Base-by-base conservation (phyloP, 2,113 vertebrate species). In the Carassius auratus region DNA sequence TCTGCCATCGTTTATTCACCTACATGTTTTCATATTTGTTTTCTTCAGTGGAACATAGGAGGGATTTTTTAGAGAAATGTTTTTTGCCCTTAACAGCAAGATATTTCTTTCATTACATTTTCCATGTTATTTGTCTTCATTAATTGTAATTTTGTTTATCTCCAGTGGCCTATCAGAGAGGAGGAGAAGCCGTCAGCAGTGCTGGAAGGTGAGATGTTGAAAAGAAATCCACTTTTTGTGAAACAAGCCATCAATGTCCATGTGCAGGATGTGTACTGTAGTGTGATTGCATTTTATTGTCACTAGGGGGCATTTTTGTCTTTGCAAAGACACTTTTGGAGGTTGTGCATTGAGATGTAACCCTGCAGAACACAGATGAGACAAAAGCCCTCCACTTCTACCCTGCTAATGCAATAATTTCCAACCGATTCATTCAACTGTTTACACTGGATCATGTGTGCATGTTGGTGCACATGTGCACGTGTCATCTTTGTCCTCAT, bases 151-250 rank as follows among this genome's bases (percentile, higher is more conserved):
- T 9, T 76, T 45, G 50, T 36, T 61, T 79, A 23, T 69, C 95
- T 95, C 81, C 93, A 99, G 98, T 99, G 93, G 97, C 98, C 1
- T 99, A 99, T 92, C 98, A 99, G 92, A 97, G 98, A 96, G 97
- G 98, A 87, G 98, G 98, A 64, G 98, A 99, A 90, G 97, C 96
- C 9, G 97, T 99, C 84, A 99, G 96, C 96, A 99, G 97, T 86
- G 98, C 96, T 90, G 97, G 98, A 93, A 97, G 98, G 98, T 99
- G 96, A 97, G 94, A 75, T 50, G 19, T 48, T 75, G 88, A 84
- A 86, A 83, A 55, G 23, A 85, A 23, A 85, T 68, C 4, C 48
- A 45, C n/a, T 5, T 23, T 62, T 14, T 48, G n/a, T 81, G 3
- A 42, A 19, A 4, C 64, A 86, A 84, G 86, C 36, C 10, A 26